Conservation (phyloP, 2,113 vertebrate genomes). For the Orientallactaga bullata region DNA sequence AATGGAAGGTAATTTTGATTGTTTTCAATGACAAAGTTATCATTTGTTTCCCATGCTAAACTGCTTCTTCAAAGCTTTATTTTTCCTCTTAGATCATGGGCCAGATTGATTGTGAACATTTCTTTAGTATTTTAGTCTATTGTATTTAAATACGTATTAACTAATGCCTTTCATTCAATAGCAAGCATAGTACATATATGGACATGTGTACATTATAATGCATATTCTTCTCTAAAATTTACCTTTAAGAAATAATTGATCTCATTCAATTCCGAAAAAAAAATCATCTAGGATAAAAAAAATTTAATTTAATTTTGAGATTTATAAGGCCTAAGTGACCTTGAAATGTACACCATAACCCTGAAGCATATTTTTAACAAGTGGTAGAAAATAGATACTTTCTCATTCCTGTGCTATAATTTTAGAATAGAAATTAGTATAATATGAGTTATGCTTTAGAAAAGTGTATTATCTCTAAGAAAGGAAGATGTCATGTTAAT, state of each 20-base stretch:
- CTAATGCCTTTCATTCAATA: constrained; percentile 41
- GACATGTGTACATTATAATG: constrained; percentile 35
- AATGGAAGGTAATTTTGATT: constrained; percentile 65
- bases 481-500: neutral
- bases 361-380: neutral
- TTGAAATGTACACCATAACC: constrained; percentile 23
- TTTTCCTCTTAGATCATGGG: constrained; percentile 49
- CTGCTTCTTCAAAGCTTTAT: constrained; percentile 56
- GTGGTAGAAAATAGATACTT: constrained; percentile 4
- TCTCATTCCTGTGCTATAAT: too few species aligned
- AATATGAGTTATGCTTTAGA: neutral
- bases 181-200: constrained; percentile 13
- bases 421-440: neutral
- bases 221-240: constrained; percentile 48
- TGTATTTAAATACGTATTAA: constrained; percentile 59
- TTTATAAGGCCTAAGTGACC: constrained; percentile 18
- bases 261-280: constrained; percentile 41
- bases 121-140: constrained; percentile 50
- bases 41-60: constrained; percentile 48
- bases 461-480: neutral
- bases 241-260: constrained; percentile 55
- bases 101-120: constrained; percentile 49
- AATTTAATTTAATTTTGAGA: constrained; percentile 48
- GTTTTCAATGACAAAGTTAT: constrained; percentile 65
- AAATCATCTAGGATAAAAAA: constrained; percentile 24